Conservation (phyloP, 1,140 invertebrate genomes). For the Trinorchestia longiramus region DNA sequence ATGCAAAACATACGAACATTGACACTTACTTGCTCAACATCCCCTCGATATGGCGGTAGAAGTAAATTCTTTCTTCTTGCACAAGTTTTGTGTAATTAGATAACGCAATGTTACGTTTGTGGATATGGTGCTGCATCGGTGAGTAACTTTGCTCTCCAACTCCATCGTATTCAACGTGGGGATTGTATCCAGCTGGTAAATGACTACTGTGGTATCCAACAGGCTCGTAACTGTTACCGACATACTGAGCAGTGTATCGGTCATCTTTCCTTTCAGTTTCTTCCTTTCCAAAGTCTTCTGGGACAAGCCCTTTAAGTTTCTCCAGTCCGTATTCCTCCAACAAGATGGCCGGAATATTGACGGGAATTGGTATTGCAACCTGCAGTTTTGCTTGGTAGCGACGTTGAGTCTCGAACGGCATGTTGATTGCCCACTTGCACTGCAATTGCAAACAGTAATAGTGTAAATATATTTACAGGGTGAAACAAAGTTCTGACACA, state of each 20-base stretch:
- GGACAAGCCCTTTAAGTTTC: conserved; percentile 21
- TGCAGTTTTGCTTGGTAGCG: conserved; percentile 29
- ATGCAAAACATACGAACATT: neutral
- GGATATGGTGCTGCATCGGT: neutral
- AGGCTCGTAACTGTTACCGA: neutral
- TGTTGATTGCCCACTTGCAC: conserved; percentile 39
- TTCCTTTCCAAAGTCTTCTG: neutral
- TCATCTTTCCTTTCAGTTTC: neutral
- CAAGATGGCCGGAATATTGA: neutral
- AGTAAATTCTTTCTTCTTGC: conserved; percentile 25
- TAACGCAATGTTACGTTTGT: neutral
- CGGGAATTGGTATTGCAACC: neutral
- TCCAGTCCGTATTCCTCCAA: conserved; percentile 4
- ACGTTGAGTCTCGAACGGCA: conserved; percentile 41
- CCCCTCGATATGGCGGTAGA: neutral
- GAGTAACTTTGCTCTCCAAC: neutral
- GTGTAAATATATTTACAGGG: no score
- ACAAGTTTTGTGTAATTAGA: neutral
- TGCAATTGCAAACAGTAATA: neutral
- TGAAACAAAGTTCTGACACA: no score
- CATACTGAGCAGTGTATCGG: neutral
- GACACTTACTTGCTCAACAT: neutral
- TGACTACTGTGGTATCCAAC: neutral
- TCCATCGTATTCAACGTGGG: neutral
- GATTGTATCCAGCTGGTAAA: neutral